phyloP scores from a whole-genome alignment of 2,888 invertebrate species.

The Erebia ligea region DNA sequence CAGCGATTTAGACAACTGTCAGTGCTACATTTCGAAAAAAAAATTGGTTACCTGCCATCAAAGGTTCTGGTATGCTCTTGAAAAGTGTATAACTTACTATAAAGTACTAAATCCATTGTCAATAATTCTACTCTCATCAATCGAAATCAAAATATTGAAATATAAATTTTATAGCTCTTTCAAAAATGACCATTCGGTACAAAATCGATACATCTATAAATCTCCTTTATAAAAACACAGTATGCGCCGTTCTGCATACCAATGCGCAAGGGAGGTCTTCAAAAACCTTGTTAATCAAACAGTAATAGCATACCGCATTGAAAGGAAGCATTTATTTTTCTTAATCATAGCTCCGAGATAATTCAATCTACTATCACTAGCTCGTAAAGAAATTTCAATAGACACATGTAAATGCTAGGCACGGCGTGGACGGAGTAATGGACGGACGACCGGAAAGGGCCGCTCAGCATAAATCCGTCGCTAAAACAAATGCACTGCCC shows the following conservation, averaged over 20 bases:
- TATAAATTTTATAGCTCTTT: too few relatives aligned
- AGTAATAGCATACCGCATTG: not conserved
- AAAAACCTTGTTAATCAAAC: constrained; percentile 1
- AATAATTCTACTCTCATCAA: too few relatives aligned
- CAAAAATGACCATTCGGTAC: not conserved
- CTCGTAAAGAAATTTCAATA: constrained; percentile 29
- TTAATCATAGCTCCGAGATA: constrained; percentile 19
- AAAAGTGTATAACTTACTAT: too few relatives aligned
- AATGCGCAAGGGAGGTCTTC: not conserved
- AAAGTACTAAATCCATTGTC: too few relatives aligned
- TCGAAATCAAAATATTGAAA: too few relatives aligned
- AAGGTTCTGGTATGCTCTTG: too few relatives aligned
- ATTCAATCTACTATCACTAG: constrained; percentile 22
- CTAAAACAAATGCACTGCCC: constrained; percentile 31
- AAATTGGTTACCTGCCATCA: too few relatives aligned
- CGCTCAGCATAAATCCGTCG: constrained; percentile 28
- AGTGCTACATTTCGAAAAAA: too few relatives aligned
- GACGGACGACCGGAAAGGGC: constrained; percentile 21
- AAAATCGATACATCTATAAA: not conserved
- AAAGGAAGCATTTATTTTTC: constrained; percentile 16
- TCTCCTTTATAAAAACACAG: not conserved
- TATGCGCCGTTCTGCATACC: not conserved
- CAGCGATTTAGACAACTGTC: too few relatives aligned
- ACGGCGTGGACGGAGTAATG: constrained; percentile 17
- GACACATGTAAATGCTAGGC: constrained; percentile 19